Percentiles rank a stretch among this genome's conserved stretches.
Conservation (phyloP, 1,140 invertebrate genomes). For the Drosophila rufa region DNA sequence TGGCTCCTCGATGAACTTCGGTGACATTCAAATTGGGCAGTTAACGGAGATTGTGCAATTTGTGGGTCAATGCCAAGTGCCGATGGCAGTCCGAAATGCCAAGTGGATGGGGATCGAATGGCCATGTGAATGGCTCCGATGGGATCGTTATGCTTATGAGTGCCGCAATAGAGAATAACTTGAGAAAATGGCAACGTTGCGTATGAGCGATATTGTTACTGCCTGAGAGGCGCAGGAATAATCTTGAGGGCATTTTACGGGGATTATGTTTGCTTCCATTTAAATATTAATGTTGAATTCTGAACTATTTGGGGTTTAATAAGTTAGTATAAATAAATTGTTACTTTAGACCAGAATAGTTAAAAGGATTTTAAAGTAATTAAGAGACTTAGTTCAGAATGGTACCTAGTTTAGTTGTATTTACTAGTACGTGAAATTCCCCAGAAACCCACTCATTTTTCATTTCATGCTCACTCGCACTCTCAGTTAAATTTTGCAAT, state of each 20-base stretch:
- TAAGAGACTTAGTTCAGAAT: too few relatives aligned
- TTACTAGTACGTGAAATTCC: too few relatives aligned
- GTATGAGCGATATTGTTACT: slow-evolving; percentile 12
- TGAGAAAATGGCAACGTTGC: slow-evolving; percentile 14
- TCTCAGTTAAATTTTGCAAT: not conserved
- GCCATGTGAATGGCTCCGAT: slow-evolving; percentile 37
- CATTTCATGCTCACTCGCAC: not conserved
- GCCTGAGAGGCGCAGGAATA: not conserved
- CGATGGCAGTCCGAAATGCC: slow-evolving; percentile 33
- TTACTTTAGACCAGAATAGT: not conserved
- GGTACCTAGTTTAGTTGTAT: too few relatives aligned
- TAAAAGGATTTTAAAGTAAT: not conserved
- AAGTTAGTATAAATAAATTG: too few relatives aligned
- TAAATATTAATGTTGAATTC: too few relatives aligned
- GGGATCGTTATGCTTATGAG: slow-evolving; percentile 32
- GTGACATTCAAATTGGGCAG: slow-evolving; percentile 63
- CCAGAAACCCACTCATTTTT: not conserved
- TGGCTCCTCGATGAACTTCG: slow-evolving; percentile 45
- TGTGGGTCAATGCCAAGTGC: slow-evolving; percentile 54
- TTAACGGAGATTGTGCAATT: slow-evolving; percentile 66
- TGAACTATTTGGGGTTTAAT: not conserved
- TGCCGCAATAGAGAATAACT: slow-evolving; percentile 23
- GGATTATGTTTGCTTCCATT: not conserved
- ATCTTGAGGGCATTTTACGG: not conserved
- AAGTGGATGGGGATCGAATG: slow-evolving; percentile 33